These are phyloP conservation scores for Platichthys flesus DNA, from an alignment of 2,113 vertebrate genomes.

Conservation along the genomic window DNA sequence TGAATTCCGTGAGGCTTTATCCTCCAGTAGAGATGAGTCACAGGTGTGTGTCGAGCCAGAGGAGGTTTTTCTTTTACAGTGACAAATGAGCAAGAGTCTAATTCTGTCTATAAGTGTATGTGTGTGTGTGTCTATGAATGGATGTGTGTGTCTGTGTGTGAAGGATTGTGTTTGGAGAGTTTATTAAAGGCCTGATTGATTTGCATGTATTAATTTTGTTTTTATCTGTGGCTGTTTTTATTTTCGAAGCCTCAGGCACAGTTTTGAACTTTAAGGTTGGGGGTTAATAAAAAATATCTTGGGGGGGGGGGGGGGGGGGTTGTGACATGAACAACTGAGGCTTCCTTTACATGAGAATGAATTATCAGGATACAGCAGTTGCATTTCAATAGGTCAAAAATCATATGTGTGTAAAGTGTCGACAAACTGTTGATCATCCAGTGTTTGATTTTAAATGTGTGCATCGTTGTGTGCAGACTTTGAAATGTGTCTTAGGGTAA, in stretches of 20 bases:
- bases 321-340: too few relatives aligned
- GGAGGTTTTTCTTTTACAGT: slow-evolving; percentile 5
- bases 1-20: not conserved
- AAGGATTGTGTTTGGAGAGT: not conserved
- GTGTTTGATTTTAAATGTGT: not conserved
- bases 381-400: too few relatives aligned
- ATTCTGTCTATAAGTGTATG: not conserved
- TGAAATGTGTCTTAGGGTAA: not conserved
- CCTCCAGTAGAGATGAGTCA: slow-evolving; percentile 42
- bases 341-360: too few relatives aligned
- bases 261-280: not conserved
- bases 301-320: too few relatives aligned
- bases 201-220: too few relatives aligned
- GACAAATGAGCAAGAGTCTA: slow-evolving; percentile 15
- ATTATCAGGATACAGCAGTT: too few relatives aligned
- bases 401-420: too few relatives aligned
- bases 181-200: not conserved
- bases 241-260: not conserved
- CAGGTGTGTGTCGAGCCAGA: slow-evolving; percentile 36
- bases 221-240: too few relatives aligned
- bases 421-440: too few relatives aligned
- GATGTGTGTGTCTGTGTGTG: not conserved
- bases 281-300: too few relatives aligned
- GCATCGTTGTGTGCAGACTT: not conserved
- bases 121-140: not conserved